These are phyloP conservation scores for Carcina quercana DNA, from an alignment of 2,888 invertebrate species.

Conservation along the genomic window DNA sequence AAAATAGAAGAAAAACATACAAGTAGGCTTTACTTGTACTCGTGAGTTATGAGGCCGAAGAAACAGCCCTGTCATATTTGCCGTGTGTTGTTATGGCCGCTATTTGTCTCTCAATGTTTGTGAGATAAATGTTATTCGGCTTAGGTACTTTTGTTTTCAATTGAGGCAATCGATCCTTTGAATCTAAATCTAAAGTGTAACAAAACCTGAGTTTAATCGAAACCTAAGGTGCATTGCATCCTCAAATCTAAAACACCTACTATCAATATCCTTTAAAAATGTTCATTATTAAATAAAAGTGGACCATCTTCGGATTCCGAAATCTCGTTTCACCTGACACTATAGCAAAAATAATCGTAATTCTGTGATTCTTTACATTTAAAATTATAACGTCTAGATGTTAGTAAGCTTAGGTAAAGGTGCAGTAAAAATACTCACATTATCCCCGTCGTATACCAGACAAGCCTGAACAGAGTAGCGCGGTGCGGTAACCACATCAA, in stretches of 20 bases:
- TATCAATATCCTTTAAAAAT: no score
- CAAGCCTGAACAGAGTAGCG: slow-evolving; percentile 26
- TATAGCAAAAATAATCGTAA: no score
- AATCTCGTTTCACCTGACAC: no score
- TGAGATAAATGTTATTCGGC: slow-evolving; percentile 11
- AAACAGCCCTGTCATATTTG: slow-evolving; percentile 21
- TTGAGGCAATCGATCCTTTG: no score
- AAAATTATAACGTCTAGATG: slow-evolving; percentile 45
- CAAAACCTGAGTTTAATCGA: not conserved
- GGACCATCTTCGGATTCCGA: no score
- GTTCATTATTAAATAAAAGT: no score
- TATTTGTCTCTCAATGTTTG: slow-evolving; percentile 17
- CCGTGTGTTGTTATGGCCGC: slow-evolving; percentile 18
- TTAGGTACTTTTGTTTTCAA: no score
- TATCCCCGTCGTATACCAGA: slow-evolving; percentile 45
- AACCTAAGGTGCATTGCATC: slow-evolving; percentile 2
- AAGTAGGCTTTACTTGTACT: slow-evolving; percentile 17
- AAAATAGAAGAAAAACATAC: slow-evolving; percentile 16
- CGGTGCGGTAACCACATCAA: slow-evolving; percentile 33
- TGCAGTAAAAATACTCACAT: slow-evolving; percentile 53
- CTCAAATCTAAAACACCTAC: no score
- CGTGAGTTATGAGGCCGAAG: slow-evolving; percentile 22
- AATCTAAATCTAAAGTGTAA: no score
- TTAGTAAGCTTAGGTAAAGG: slow-evolving; percentile 42
- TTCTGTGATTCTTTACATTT: slow-evolving; percentile 32